Evolutionary conservation across 2,888 invertebrate species (phyloP).

Genomic region (Cataglyphis rosenhaueri): DNA sequence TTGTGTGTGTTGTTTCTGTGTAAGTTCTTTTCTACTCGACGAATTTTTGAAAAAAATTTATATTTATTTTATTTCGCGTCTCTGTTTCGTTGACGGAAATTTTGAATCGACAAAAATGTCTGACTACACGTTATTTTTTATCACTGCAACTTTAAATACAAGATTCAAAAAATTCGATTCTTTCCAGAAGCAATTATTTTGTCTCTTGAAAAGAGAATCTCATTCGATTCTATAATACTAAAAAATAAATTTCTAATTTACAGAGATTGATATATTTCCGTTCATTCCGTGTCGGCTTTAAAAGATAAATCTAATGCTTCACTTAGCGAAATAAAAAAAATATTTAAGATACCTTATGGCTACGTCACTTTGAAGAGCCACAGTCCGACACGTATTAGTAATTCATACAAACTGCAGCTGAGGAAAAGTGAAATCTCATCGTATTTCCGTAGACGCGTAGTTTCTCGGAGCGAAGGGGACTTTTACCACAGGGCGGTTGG

Average conservation of each 20-base stretch:
- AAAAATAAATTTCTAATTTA: not conserved
- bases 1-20: not conserved
- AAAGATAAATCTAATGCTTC: not conserved
- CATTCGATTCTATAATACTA: not conserved
- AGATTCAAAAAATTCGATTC: not conserved
- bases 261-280: not conserved
- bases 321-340: not conserved
- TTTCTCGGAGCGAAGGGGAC: slow-evolving; percentile 32
- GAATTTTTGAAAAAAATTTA: not conserved
- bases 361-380: not conserved
- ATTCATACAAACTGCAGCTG: not conserved
- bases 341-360: not conserved
- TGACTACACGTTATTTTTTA: not conserved
- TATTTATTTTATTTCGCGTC: not conserved
- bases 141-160: not conserved
- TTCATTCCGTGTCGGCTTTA: not conserved
- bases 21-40: not conserved
- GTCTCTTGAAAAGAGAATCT: too few species aligned
- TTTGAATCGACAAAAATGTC: not conserved
- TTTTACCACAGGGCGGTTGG: slow-evolving; percentile 35
- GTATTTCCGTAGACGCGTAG: not conserved
- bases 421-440: not conserved
- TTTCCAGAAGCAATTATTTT: not conserved
- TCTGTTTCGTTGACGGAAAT: not conserved
- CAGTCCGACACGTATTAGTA: too few species aligned